Conservation (phyloP, 2,888 invertebrate genomes). For the Busseola fusca region DNA sequence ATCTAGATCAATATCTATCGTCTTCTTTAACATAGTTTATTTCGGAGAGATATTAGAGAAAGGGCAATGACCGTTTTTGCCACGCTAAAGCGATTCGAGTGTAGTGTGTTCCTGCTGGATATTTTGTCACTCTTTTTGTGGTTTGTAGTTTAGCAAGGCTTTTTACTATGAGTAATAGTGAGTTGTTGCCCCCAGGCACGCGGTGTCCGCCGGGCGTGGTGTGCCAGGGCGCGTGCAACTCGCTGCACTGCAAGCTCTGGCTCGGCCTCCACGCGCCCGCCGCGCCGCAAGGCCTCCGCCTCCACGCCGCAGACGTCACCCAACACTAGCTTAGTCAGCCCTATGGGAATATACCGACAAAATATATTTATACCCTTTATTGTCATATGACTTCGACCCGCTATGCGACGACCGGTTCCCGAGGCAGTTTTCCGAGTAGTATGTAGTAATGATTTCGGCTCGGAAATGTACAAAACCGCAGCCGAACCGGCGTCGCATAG, state of each 20-base stretch:
- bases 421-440: slow-evolving; percentile 19
- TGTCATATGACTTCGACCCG: slow-evolving; percentile 10
- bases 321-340: slow-evolving; percentile 22
- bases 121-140: background rate
- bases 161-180: background rate
- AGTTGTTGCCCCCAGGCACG: slow-evolving; percentile 34
- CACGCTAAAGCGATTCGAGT: background rate
- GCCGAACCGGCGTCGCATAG: slow-evolving; percentile 24
- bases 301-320: slow-evolving; percentile 18
- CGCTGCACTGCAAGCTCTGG: slow-evolving; percentile 41
- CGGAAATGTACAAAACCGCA: slow-evolving; percentile 1
- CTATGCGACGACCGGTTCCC: slow-evolving; percentile 17
- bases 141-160: background rate
- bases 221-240: slow-evolving; percentile 23
- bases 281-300: background rate
- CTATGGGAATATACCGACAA: slow-evolving; percentile 20
- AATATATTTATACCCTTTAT: slow-evolving; percentile 7
- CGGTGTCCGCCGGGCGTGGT: slow-evolving; percentile 54
- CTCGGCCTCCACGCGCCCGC: background rate
- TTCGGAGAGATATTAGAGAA: background rate
- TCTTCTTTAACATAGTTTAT: background rate
- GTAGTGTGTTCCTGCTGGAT: background rate
- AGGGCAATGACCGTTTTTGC: background rate
- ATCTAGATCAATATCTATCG: too few species aligned
- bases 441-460: slow-evolving; percentile 24